Evolutionary conservation across 2,113 vertebrate genomes (phyloP).

Genomic region (Butorides virescens): DNA sequence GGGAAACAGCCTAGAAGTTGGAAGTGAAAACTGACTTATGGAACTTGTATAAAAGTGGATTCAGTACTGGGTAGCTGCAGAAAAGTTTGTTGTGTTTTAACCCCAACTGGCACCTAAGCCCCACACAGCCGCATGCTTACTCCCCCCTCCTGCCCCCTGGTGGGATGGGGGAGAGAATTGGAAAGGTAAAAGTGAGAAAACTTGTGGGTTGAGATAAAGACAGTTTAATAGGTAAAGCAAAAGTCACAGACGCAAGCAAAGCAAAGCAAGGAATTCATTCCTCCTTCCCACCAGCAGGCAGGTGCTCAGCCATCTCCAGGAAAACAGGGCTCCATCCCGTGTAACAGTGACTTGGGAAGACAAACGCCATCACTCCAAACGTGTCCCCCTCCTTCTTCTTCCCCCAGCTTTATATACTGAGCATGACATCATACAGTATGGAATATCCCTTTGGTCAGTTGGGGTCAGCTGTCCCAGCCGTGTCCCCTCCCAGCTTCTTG

Average conservation of each 20-base stretch:
- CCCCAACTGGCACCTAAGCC: neutral
- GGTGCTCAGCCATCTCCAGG: neutral
- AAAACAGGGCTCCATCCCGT: neutral
- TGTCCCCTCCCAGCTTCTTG: neutral
- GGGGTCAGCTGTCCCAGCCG: neutral
- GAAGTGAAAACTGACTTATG: neutral
- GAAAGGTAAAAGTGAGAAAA: neutral
- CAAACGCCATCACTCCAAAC: neutral
- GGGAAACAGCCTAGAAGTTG: neutral
- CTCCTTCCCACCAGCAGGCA: neutral
- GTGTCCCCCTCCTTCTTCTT: neutral
- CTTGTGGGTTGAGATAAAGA: neutral
- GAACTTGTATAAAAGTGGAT: neutral
- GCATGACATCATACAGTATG: neutral
- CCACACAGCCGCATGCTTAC: neutral
- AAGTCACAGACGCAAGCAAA: neutral
- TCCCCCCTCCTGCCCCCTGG: fast-evolving
- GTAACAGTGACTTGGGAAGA: neutral
- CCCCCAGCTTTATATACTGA: neutral
- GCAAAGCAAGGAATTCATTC: neutral
- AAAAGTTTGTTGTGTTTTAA: neutral
- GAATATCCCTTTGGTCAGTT: neutral
- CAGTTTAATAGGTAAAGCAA: neutral
- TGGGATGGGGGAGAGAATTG: neutral
- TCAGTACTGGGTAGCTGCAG: neutral